Evolutionary conservation across 1,140 invertebrate species (phyloP).

Genomic region (Rhynchophorus ferrugineus): DNA sequence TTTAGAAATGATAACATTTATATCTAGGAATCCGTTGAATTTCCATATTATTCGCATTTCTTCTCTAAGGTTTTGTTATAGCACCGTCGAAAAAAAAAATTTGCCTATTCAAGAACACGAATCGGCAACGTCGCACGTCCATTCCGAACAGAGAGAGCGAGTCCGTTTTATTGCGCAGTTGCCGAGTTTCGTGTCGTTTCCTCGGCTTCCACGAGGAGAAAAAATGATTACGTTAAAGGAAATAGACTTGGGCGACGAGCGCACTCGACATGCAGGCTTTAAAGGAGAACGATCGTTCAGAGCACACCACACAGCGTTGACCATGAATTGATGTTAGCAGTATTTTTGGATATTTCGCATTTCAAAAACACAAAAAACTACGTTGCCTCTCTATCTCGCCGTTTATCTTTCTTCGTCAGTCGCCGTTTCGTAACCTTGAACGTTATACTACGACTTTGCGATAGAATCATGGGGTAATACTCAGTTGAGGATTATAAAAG

Average conservation of each 20-base stretch:
- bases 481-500: no score
- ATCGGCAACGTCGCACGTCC: constrained; percentile 11
- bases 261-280: neutral
- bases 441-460: no score
- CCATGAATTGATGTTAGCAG: constrained; percentile 4
- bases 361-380: neutral
- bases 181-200: constrained; percentile 2
- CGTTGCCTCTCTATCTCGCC: neutral
- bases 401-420: neutral
- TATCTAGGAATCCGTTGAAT: no score
- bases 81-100: no score
- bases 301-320: neutral
- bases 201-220: neutral
- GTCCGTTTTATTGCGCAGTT: constrained; percentile 13
- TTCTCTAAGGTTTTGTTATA: no score
- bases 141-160: constrained; percentile 1
- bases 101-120: constrained; percentile 1
- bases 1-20: no score
- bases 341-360: neutral
- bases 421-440: no score
- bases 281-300: neutral
- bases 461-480: no score
- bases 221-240: constrained; percentile 4
- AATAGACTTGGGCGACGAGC: neutral
- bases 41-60: no score